Base-by-base conservation (phyloP, 2,888 invertebrate genomes). In the Cerastis leucographa region DNA sequence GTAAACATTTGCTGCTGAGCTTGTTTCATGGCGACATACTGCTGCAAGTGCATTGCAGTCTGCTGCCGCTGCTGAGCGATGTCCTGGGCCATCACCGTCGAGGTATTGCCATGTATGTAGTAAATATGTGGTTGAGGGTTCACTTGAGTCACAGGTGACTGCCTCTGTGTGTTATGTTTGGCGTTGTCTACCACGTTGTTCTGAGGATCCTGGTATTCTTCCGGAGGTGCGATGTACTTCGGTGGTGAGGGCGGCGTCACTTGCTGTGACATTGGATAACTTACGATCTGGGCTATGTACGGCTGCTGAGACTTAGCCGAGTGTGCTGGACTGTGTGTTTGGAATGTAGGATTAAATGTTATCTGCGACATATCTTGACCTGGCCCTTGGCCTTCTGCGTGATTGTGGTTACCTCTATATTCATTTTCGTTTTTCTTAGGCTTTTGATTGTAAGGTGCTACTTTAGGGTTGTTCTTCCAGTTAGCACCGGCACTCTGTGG, bases 21-120 rank as follows among this genome's bases (percentile, higher is more conserved):
- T 90, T 97, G 97, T 80, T 97, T 97, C 97, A 97, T 97, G 0
- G 97, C 97, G 0, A 97, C 97, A 83, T 97, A 97, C 76, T 97
- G 97, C 88, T 97, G 97, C 71, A 97, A 88, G 68, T 97, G 96
- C 72, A 97, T 91, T 0, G 96, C 96, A 0, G 97, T 97, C 87
- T 97, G 97, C 78, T 97, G 97, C 66, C 97, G 91, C 72, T 97
- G 97, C 80, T 96, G 96, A 0, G 91, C 94, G 29, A 96, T 80
- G 61, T 96, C 96, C 74, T 94, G 94, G 7, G 94, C 90, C 40
- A 94, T 91, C 19, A 91, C 88, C 9, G 92, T 84, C 3, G 94
- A 90, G 0, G 94, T 83, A 80, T 94, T 96, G 4, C 96, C 96
- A 73, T 96, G 96, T 42, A 97, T 97, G 80, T 96, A 97, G 83